Conservation (phyloP, 2,888 invertebrate species). For the Phalangium opilio region DNA sequence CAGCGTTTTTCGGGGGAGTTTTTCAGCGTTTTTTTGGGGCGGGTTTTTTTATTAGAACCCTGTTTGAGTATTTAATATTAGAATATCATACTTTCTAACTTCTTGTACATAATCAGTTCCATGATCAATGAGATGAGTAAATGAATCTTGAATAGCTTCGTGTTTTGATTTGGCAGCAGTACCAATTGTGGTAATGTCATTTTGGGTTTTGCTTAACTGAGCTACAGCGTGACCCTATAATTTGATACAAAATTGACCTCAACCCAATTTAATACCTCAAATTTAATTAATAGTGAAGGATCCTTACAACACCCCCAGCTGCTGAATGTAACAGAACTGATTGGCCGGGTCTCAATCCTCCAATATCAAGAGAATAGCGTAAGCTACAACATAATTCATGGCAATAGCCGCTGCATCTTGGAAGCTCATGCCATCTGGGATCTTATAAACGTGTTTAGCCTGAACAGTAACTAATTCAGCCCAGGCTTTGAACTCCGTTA, state of each 20-base stretch:
- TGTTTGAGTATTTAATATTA: too few relatives aligned
- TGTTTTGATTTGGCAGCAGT: slow-evolving; percentile 71
- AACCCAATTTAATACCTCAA: too few relatives aligned
- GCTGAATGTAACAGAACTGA: slow-evolving; percentile 67
- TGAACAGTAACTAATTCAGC: slow-evolving; percentile 67
- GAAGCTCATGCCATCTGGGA: slow-evolving; percentile 57
- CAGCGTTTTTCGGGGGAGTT: too few relatives aligned
- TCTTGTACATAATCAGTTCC: slow-evolving; percentile 66
- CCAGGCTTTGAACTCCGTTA: slow-evolving; percentile 73
- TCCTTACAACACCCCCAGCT: slow-evolving; percentile 60
- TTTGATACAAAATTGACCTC: too few relatives aligned
- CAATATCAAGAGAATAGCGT: slow-evolving; percentile 67
- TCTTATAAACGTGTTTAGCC: slow-evolving; percentile 59
- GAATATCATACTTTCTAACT: slow-evolving; percentile 56
- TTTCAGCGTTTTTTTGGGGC: too few relatives aligned
- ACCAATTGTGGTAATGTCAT: slow-evolving; percentile 64
- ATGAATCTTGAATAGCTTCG: slow-evolving; percentile 53
- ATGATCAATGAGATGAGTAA: slow-evolving; percentile 63
- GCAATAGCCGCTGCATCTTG: slow-evolving; percentile 68
- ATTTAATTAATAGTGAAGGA: neutral
- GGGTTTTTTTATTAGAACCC: too few relatives aligned
- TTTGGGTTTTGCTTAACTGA: slow-evolving; percentile 62
- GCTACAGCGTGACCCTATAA: slow-evolving; percentile 60
- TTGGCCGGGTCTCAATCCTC: slow-evolving; percentile 58
- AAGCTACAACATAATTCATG: slow-evolving; percentile 71